Evolutionary conservation across 2,888 invertebrate species (phyloP).

Genomic region (Augiades crinisus): DNA sequence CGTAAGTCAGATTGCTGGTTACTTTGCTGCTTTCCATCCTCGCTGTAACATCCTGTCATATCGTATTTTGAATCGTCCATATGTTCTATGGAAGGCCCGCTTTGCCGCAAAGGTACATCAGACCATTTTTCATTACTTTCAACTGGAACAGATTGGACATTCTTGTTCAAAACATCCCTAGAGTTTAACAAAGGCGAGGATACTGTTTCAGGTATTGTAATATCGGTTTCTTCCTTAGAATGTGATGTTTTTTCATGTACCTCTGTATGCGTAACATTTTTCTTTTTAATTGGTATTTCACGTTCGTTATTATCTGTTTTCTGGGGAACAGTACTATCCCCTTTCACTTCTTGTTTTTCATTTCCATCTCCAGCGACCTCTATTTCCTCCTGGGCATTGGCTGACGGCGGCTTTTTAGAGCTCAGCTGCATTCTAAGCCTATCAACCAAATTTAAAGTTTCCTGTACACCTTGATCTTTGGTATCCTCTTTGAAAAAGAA

Average conservation of each 20-base stretch:
- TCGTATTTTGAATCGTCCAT: conserved; percentile 53
- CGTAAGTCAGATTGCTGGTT: conserved; percentile 53
- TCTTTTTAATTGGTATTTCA: conserved; percentile 7
- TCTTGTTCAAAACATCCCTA: conserved; percentile 36
- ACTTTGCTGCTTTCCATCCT: conserved; percentile 57
- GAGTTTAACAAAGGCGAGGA: neutral
- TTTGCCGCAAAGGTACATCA: conserved; percentile 41
- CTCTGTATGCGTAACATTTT: conserved; percentile 15
- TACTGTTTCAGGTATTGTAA: neutral
- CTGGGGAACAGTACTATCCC: neutral
- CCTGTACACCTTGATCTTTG: conserved; percentile 89
- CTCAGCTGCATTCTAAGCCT: conserved; percentile 88
- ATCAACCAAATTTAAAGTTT: conserved; percentile 91
- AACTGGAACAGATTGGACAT: conserved; percentile 44
- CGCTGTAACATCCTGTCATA: conserved; percentile 45
- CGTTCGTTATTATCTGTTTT: neutral
- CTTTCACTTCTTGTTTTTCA: conserved; percentile 29
- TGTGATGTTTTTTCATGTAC: conserved; percentile 25
- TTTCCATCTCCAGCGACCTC: conserved; percentile 37
- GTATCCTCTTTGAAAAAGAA: conserved; percentile 88
- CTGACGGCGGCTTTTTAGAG: conserved; percentile 83
- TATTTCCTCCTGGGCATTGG: conserved; percentile 40
- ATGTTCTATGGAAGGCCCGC: conserved; percentile 45
- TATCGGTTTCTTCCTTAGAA: neutral
- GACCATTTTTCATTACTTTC: conserved; percentile 58